Evolutionary conservation across 2,797 vertebrate species (phyloP).

Genomic region (Knipowitschia caucasica): DNA sequence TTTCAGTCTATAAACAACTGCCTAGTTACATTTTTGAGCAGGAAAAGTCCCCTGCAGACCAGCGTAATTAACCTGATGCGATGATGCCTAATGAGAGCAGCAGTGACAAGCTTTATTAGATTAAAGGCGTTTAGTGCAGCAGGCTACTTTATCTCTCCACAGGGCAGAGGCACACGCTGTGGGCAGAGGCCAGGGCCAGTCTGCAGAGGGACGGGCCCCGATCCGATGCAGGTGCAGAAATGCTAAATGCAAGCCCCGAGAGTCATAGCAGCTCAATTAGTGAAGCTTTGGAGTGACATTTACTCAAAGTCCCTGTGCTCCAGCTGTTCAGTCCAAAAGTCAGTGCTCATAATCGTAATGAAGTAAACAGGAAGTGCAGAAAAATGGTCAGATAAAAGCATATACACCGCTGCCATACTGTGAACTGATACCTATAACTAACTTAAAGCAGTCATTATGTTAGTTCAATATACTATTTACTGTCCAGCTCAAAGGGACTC

Average conservation of each 20-base stretch:
- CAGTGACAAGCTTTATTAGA: constrained; percentile 46
- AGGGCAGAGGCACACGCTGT: constrained; percentile 34
- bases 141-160: constrained; percentile 43
- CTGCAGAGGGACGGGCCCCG: constrained; percentile 18
- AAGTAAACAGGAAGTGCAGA: too few relatives aligned
- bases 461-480: too few relatives aligned
- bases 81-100: constrained; percentile 44
- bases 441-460: too few relatives aligned
- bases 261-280: too few relatives aligned
- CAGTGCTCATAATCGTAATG: too few relatives aligned
- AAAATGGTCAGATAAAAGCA: too few relatives aligned
- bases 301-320: too few relatives aligned
- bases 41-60: constrained; percentile 42
- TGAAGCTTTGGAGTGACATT: too few relatives aligned
- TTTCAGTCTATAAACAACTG: constrained; percentile 38
- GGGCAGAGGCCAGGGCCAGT: constrained; percentile 22
- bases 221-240: constrained; percentile 39
- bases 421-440: too few relatives aligned
- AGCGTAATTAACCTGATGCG: constrained; percentile 49
- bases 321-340: constrained; percentile 15
- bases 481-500: too few relatives aligned
- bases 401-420: too few relatives aligned
- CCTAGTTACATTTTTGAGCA: constrained; percentile 46
- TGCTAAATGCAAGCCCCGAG: constrained; percentile 37
- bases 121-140: constrained; percentile 44